Evolutionary conservation across 1,140 invertebrate species (phyloP).

Genomic region (Coptotermes formosanus): DNA sequence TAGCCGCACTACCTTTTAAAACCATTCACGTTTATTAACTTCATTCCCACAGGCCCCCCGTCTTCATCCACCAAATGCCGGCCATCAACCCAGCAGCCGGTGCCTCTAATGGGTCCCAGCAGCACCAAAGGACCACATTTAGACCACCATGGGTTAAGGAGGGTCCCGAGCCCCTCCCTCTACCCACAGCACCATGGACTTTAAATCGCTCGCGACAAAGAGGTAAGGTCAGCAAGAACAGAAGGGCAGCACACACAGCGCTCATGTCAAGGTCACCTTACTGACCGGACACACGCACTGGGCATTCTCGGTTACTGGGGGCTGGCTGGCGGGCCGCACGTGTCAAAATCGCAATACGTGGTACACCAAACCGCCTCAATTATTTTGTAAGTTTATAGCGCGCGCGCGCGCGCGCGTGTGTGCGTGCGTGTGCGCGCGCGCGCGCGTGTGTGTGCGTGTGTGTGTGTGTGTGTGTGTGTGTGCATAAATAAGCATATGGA

Average conservation of each 20-base stretch:
- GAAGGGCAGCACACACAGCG: background rate
- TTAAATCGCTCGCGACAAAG: constrained; percentile 46
- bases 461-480: too few relatives aligned
- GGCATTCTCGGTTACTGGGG: too few relatives aligned
- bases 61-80: constrained; percentile 36
- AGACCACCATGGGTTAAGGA: constrained; percentile 82
- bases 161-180: constrained; percentile 55
- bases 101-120: background rate
- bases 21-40: background rate
- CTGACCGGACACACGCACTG: background rate
- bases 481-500: too few relatives aligned
- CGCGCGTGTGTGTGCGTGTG: too few relatives aligned
- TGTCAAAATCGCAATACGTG: background rate
- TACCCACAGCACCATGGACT: constrained; percentile 63
- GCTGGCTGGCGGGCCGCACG: background rate
- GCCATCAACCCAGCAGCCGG: constrained; percentile 30
- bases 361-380: too few relatives aligned
- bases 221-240: background rate
- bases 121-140: constrained; percentile 60
- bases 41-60: constrained; percentile 21
- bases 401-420: too few relatives aligned
- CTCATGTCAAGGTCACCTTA: too few relatives aligned
- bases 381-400: too few relatives aligned
- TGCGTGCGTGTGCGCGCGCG: too few relatives aligned
- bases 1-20: too few relatives aligned